A percentile compares a stretch with the other conserved stretches of the same genome.
Evolutionary conservation across 2,113 vertebrate species (phyloP).

Genomic region (Ibidorhyncha struthersii): DNA sequence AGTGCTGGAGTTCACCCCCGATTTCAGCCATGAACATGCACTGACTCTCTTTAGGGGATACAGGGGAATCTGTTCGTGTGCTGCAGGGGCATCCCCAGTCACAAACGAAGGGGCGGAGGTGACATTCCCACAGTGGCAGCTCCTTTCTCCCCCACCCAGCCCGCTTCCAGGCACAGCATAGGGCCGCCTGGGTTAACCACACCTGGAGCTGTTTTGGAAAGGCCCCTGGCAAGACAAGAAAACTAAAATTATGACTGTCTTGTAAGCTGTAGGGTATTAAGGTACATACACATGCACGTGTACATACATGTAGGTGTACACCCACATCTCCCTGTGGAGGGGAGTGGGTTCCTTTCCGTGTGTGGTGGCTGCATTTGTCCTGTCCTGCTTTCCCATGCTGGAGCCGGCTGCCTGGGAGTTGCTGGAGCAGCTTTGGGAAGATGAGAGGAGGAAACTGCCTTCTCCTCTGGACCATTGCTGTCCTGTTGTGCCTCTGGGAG

Average conservation of each 20-base stretch:
- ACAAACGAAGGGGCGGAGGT: background rate
- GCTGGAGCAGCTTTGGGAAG: background rate
- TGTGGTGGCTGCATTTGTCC: accelerated
- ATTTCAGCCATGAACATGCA: background rate
- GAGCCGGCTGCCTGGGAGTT: background rate
- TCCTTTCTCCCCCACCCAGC: background rate
- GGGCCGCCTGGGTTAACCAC: background rate
- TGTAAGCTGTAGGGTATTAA: background rate
- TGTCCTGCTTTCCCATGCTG: background rate
- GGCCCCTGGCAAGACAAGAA: background rate
- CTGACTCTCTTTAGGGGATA: background rate
- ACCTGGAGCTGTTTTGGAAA: background rate
- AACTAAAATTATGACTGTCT: background rate
- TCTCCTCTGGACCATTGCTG: accelerated
- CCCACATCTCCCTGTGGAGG: background rate
- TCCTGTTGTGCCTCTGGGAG: background rate
- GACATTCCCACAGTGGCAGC: background rate
- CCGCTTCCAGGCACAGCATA: background rate
- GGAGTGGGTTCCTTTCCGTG: background rate
- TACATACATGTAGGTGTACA: background rate
- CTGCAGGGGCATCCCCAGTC: background rate
- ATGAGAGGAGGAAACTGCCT: background rate
- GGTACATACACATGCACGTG: accelerated
- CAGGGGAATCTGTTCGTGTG: accelerated
- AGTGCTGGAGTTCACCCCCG: background rate